phyloP scores from a whole-genome alignment of 1,140 invertebrate species.

The Zaprionus nigranus region DNA sequence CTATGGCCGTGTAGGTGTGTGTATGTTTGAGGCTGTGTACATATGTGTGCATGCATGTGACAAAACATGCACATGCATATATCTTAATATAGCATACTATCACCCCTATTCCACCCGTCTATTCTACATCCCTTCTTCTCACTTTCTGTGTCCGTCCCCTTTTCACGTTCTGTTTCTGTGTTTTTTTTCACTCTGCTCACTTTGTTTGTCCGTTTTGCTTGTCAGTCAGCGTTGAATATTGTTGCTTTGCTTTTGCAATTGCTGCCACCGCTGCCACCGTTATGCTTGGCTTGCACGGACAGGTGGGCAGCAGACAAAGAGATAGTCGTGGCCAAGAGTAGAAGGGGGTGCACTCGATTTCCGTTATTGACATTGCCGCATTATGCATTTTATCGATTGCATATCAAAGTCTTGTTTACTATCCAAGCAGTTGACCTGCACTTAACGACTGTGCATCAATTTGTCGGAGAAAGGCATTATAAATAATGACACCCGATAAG shows the following conservation, averaged over 20 bases:
- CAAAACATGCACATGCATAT: conserved; percentile 32
- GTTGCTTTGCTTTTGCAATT: conserved; percentile 23
- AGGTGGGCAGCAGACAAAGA: conserved; percentile 3
- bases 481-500: too few relatives aligned
- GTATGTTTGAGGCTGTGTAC: background rate
- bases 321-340: background rate
- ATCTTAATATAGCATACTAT: conserved; percentile 50
- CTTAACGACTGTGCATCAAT: conserved; percentile 31
- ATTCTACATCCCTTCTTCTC: background rate
- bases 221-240: conserved; percentile 21
- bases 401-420: conserved; percentile 42
- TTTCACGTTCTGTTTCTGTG: background rate
- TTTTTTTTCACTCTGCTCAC: conserved; percentile 24
- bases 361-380: conserved; percentile 62
- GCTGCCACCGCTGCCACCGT: conserved; percentile 41
- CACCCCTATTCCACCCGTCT: conserved; percentile 1
- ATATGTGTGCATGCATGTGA: background rate
- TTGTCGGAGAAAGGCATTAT: background rate
- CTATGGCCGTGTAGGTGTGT: background rate
- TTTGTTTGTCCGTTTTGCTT: conserved; percentile 31
- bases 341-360: background rate
- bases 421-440: conserved; percentile 10
- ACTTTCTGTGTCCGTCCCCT: background rate
- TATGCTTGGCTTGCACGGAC: conserved; percentile 25
- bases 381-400: conserved; percentile 63